Base-by-base conservation (phyloP, 2,888 invertebrate species). In the Lithophane ornitopus region DNA sequence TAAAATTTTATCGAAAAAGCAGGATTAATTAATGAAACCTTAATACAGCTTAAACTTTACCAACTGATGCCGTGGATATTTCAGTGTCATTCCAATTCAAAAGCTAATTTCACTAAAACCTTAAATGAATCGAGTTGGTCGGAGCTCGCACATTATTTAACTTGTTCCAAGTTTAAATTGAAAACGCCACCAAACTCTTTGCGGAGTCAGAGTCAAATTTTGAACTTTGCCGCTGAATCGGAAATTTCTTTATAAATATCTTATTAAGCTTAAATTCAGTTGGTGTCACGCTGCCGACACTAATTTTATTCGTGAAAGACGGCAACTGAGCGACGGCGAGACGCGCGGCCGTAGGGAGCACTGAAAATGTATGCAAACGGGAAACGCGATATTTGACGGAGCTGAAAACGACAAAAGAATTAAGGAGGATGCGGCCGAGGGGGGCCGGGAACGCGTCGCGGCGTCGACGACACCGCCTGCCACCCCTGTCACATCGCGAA, bases 161-260 rank as follows among this genome's bases (percentile, higher is more conserved):
- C 96, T 96, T 95, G 95, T 91, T 93, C 94, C 92, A 96, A 96
- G 94, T 96, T 96, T 96, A 96, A 96, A 96, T 96, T 96, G 96
- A 96, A 96, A 96, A 96, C 94, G 95, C 94, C 92, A 94, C 94
- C 94, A 90, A 96, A 96, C 96, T 96, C 96, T 95, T 96, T 95
- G 94, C 92, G 91, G 92, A 94, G 94, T 94, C 92, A 91, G 93
- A 95, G 94, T 95, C 94, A 95, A 96, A 96, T 95, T 96, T 94
- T 96, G 96, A 96, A 96, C 96, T 96, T 96, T 96, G 94, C 95
- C 93, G 94, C 94, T 95, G 96, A 96, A 96, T 96, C 93, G 95
- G 95, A 96, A 95, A 96, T 95, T 94, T 96, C 96, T 96, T 96
- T 96, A 96, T 96, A 96, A 96, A 96, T 96, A 96, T 95, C 94